Base-by-base conservation (phyloP, 2,797 vertebrate genomes). In the Leptodactylus fallax region DNA sequence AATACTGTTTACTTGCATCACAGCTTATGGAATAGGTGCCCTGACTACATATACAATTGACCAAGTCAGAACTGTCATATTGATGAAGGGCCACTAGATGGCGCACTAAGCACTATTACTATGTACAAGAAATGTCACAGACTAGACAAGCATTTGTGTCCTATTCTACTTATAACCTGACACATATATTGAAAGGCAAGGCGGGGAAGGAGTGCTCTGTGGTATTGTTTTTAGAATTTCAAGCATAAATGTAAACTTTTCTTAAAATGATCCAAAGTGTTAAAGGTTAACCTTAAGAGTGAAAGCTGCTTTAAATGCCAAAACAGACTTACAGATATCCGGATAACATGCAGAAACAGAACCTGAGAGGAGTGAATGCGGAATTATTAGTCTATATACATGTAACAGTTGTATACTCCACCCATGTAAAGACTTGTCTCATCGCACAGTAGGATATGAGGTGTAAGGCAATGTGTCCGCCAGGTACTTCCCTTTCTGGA, bases 91-190 rank as follows among this genome's bases (percentile, higher is more conserved):
- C 81, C 69, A 67, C 45, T 23, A 27, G 58, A 14, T 76, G 45
- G 69, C 4, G 67, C 58, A 21, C 49, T 49, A 16, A 77, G 71
- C 27, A 55, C 53, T 47, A 10, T 0, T 21, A 65, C 79, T 53
- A 88, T 83, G 56, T 51, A 82, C 58, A 78, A n/a, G 71, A 89
- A 85, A 81, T 82, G 88, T 86, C 53, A 86, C n/a, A 8, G 79
- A 86, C 87, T 86, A 47, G 49, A 58, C 56, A 10, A 81, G 69
- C 23, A 78, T 82, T 49, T 67, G 61, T 56, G 19, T 51, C 19
- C 19, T 61, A 6, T 47, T 36, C 25, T 21, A 17, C 56, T 63
- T 45, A 61, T n/a, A 77, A n/a, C 17, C 71, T 21, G 27, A 72
- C 71, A 74, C 45, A n/a, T 74, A 21, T 74, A 49, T 49, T 19